Base-by-base conservation (phyloP, 2,797 vertebrate species). In the Caiman crocodilus region DNA sequence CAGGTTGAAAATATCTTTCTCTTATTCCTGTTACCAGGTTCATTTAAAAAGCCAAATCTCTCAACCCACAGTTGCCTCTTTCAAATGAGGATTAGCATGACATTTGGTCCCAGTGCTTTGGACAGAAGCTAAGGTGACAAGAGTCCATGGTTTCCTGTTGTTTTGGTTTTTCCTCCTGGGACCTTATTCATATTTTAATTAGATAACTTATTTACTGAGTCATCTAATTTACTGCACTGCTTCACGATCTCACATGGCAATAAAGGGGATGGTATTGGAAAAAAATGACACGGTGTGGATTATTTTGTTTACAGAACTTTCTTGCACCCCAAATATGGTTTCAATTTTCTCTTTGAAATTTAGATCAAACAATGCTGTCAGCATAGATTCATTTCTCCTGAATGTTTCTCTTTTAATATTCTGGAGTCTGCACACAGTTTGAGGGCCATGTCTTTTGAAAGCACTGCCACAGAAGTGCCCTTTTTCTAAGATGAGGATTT, bases 291-390 rank as follows among this genome's bases (percentile, higher is more conserved):
- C 60, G 59, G 60, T 2, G 14, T 50, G 89, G 57, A 55, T 90
- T 89, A 71, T 79, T 67, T 71, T 93, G 60, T 90, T 94, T 91
- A 81, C 74, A 88, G 81, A 76, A 84, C 35, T 74, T 87, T 65
- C 87, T 79, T 90, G 20, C 50, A 77, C 64, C 88, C 77, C 61
- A 73, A 81, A 23, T 11, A 42, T 32, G 79, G 73, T 82, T 85
- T 80, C 80, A 89, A 4, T 76, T 93, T 86, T 90, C 81, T 75
- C 80, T 96, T 86, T 93, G 85, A 94, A 96, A 95, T 94, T 92
- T 76, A 90, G 85, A 90, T 91, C 86, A 89, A 95, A 32, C 82
- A 86, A 55, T 7, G 56, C 25, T 85, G 85, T 78, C 89, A 73
- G 10, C 15, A 55, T 55, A 3, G 0, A 82, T 82, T 87, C 64